Evolutionary conservation across 92 coral and sea anemone genomes (phyloP).

Genomic region (Zoanthus gigantus): DNA sequence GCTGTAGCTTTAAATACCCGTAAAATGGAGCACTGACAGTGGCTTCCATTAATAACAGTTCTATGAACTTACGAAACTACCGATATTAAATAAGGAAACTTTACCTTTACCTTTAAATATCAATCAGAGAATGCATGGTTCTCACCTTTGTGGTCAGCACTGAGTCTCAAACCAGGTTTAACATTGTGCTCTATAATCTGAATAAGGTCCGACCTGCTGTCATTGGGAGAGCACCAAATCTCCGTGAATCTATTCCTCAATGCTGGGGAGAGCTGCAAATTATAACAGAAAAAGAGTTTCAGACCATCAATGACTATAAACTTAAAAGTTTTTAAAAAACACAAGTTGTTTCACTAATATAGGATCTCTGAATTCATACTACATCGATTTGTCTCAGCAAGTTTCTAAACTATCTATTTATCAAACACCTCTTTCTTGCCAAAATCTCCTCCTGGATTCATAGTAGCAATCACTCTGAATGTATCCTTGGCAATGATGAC

Average conservation of each 20-base stretch:
- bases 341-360: too few species aligned
- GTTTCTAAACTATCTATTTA: too few species aligned
- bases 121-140: background rate
- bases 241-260: conserved; percentile 98
- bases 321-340: background rate
- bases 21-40: too few species aligned
- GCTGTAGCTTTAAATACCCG: too few species aligned
- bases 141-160: conserved; percentile 67
- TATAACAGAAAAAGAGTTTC: background rate
- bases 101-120: too few species aligned
- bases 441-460: conserved; percentile 99
- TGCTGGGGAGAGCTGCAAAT: conserved; percentile 93
- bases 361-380: too few species aligned
- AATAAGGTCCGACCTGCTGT: conserved; percentile 78
- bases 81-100: too few species aligned
- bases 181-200: conserved; percentile 94
- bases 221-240: conserved; percentile 94
- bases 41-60: too few species aligned
- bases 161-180: conserved; percentile 72
- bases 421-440: conserved; percentile 94
- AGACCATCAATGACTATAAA: background rate
- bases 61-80: too few species aligned
- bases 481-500: conserved; percentile 76
- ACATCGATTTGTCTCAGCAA: too few species aligned
- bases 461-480: conserved; percentile 89